phyloP scores from a whole-genome alignment of 2,113 vertebrate species.

The Proteles cristata region DNA sequence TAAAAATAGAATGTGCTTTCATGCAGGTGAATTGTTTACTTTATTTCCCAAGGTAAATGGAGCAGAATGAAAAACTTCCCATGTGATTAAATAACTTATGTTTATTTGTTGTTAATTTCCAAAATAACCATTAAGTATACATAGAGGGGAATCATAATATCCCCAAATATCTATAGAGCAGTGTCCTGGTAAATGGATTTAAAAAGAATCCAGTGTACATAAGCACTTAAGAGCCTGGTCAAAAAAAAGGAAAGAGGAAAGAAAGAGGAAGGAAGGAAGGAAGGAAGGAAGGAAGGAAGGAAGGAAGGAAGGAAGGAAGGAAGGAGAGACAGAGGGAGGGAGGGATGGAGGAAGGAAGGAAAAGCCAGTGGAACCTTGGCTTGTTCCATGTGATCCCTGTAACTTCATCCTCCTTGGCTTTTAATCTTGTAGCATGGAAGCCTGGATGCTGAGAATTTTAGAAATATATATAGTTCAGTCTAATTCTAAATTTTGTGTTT shows the following conservation, averaged over 20 bases:
- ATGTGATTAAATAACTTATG: not conserved
- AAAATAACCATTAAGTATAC: not conserved
- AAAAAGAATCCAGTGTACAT: not conserved
- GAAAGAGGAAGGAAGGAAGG: not conserved
- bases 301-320: not conserved
- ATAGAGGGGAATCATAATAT: not conserved
- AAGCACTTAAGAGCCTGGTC: not conserved
- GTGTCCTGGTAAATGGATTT: not conserved
- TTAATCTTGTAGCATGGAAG: not conserved
- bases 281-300: too few species aligned
- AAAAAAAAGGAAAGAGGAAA: not conserved
- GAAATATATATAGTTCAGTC: not conserved
- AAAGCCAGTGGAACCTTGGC: not conserved
- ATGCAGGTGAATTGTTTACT: not conserved
- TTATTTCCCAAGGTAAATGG: not conserved
- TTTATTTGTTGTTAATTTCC: not conserved
- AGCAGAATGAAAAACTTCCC: not conserved
- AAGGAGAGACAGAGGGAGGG: not conserved
- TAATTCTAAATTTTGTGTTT: not conserved
- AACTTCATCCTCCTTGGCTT: not conserved
- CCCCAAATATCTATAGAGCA: not conserved
- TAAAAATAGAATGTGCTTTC: not conserved
- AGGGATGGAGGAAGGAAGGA: too few species aligned
- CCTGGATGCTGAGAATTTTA: not conserved
- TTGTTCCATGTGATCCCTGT: not conserved